Evolutionary conservation across 2,888 invertebrate species (phyloP), one percentile per base, ranked within the genome.

Genomic region (Dilophus febrilis): DNA sequence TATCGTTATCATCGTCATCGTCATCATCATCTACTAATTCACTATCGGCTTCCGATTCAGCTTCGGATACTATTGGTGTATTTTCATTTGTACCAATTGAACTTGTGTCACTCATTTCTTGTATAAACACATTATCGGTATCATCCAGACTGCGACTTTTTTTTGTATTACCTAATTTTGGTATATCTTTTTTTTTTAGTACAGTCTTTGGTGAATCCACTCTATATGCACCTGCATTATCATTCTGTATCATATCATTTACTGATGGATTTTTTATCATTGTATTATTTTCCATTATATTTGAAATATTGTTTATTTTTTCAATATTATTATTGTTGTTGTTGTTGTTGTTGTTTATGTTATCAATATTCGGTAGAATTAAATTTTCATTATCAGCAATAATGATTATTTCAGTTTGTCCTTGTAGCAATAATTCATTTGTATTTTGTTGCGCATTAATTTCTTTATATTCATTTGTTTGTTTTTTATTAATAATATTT

Each of bases 21-120:
- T 11, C 12, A 10, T 16, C 10, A 18, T 18, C 18, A 12, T n/a
- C n/a, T n/a, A 19, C 19, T 18, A 11, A 19, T 18, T 18, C 34
- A 19, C 18, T 34, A n/a, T 75, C 71, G 29, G 68, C 57, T 47
- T 76, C 76, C 1, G 72, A 70, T 42, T 74, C 76, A 17, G 68
- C 72, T 56, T 79, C 79, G 30, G 71, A 68, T 12, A 81, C 65
- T 19, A 77, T 55, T 11, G 71, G 64, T 49, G 65, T 65, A 49
- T 60, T 64, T 41, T 68, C 66, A 40, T 64, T 59, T 42, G 68
- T 51, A 39, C 60, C 55, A 31, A 64, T 54, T 5, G 46, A 42
- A 4, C 56, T 57, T 32, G 50, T 54, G 38, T 62, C 61, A 42
- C 59, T 58, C 22, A 59, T 48, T 41, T 63, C 64, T 38, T 61